phyloP scores from a whole-genome alignment of 1,140 invertebrate genomes.

The Drosophila navojoa region DNA sequence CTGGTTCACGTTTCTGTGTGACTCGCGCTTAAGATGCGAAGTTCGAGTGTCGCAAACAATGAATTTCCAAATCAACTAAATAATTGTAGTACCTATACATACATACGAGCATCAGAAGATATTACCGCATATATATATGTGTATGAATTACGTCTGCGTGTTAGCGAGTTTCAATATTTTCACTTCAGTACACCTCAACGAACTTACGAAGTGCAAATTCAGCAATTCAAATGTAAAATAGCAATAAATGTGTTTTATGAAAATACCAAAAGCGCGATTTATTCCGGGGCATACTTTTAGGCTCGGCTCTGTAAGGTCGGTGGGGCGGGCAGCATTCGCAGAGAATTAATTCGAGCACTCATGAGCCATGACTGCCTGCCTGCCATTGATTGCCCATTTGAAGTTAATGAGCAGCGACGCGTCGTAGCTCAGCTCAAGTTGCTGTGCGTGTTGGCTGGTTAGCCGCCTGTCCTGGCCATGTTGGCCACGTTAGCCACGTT shows the following conservation, averaged over 20 bases:
- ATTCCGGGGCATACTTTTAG: conserved; percentile 25
- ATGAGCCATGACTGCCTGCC: background rate
- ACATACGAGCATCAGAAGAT: background rate
- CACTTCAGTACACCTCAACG: conserved; percentile 37
- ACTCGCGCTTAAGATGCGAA: conserved; percentile 3
- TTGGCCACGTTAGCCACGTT: conserved; percentile 3
- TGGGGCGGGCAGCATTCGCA: background rate
- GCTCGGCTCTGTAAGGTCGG: background rate
- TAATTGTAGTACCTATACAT: background rate
- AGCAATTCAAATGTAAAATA: conserved; percentile 41
- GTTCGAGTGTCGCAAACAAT: background rate
- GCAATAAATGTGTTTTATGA: conserved; percentile 49
- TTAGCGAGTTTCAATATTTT: conserved; percentile 36
- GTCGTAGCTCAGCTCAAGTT: conserved; percentile 30
- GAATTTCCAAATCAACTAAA: background rate
- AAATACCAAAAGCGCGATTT: conserved; percentile 19
- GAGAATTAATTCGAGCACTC: background rate
- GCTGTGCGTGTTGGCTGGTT: background rate
- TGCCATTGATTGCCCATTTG: conserved; percentile 38
- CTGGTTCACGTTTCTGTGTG: background rate
- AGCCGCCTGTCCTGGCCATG: background rate
- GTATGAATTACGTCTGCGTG: conserved; percentile 1
- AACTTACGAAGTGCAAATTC: conserved; percentile 43
- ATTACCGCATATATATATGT: conserved; percentile 2
- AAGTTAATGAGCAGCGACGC: conserved; percentile 50